These are phyloP conservation scores for Miniopterus natalensis DNA, from an alignment of 2,113 vertebrate genomes.

Conservation along the genomic window DNA sequence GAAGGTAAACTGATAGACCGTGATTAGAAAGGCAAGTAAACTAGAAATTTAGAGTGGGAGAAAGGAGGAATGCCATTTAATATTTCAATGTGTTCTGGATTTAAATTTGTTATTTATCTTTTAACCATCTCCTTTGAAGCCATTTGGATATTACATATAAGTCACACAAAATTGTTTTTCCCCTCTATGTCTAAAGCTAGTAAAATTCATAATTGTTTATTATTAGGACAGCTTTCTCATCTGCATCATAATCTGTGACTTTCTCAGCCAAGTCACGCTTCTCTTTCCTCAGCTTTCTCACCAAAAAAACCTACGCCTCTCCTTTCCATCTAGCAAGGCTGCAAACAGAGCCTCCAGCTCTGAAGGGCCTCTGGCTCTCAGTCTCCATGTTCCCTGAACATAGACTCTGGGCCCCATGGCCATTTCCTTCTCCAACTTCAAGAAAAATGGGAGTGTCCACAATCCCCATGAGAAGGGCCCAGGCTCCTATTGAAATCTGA, in stretches of 20 bases:
- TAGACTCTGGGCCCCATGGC: background rate
- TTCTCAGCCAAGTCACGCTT: background rate
- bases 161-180: background rate
- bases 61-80: background rate
- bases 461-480: background rate
- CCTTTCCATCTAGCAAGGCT: background rate
- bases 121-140: background rate
- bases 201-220: slow-evolving; percentile 15
- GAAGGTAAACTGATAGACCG: background rate
- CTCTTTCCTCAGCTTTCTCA: background rate
- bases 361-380: background rate
- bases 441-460: background rate
- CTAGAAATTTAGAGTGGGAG: background rate
- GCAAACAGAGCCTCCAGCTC: background rate
- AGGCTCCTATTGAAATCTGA: background rate
- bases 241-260: background rate
- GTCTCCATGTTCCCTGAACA: background rate
- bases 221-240: background rate
- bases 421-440: background rate
- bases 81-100: background rate
- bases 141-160: background rate
- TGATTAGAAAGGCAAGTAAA: background rate
- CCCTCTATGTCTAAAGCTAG: background rate
- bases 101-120: background rate
- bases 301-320: background rate